Evolutionary conservation across 1,140 invertebrate species (phyloP).

Genomic region (Bradysia coprophila): DNA sequence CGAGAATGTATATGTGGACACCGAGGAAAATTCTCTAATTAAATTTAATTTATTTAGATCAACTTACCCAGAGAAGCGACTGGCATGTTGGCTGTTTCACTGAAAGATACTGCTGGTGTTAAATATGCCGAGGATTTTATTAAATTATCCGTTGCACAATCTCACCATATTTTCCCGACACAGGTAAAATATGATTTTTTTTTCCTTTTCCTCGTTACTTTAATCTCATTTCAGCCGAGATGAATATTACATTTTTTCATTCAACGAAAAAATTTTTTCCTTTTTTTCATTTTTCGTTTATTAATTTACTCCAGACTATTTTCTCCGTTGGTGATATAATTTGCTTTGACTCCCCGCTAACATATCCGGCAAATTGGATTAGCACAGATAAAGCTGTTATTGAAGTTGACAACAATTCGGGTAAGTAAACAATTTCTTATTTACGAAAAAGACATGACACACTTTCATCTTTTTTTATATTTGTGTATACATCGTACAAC

Average conservation of each 20-base stretch:
- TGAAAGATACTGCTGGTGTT: conserved; percentile 18
- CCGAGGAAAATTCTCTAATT: too few species aligned
- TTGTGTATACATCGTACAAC: too few species aligned
- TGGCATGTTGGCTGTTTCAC: conserved; percentile 19
- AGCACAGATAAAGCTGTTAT: conserved; percentile 21
- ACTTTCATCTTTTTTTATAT: too few species aligned
- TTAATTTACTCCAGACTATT: conserved; percentile 20
- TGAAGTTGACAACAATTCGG: conserved; percentile 16
- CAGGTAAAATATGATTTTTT: conserved; percentile 13
- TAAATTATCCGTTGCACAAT: conserved; percentile 16
- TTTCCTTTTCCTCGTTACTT: too few species aligned
- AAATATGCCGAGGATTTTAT: conserved; percentile 22
- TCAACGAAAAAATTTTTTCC: background rate
- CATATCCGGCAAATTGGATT: conserved; percentile 19
- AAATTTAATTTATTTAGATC: conserved; percentile 7
- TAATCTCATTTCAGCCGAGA: background rate
- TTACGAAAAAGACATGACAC: too few species aligned
- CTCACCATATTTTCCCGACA: conserved; percentile 16
- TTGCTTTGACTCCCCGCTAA: conserved; percentile 27
- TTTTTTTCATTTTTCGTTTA: background rate
- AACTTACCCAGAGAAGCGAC: conserved; percentile 17
- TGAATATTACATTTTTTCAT: background rate
- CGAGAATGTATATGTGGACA: too few species aligned
- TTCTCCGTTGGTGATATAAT: conserved; percentile 33
- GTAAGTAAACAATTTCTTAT: too few species aligned